Percentiles rank a stretch among this genome's conserved stretches.
These are phyloP conservation scores for Spilarctia lutea DNA, from an alignment of 2,888 invertebrate genomes.

Conservation along the genomic window DNA sequence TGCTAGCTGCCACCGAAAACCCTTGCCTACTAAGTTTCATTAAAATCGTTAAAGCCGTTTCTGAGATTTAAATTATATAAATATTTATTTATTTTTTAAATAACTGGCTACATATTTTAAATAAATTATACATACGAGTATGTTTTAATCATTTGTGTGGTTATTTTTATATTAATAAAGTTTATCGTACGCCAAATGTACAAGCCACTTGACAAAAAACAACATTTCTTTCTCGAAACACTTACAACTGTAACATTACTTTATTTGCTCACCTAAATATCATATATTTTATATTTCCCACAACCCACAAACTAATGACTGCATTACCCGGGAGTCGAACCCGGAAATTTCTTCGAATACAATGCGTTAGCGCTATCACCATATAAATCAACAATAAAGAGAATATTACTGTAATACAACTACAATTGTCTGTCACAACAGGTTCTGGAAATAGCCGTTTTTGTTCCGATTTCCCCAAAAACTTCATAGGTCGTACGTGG, in stretches of 20 bases:
- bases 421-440: slow-evolving; percentile 48
- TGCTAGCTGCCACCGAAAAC: no score
- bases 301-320: slow-evolving; percentile 33
- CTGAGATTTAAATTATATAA: no score
- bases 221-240: neutral
- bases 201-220: neutral
- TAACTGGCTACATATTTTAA: no score
- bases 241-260: slow-evolving; percentile 1
- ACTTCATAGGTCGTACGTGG: slow-evolving; percentile 41
- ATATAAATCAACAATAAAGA: slow-evolving; percentile 47
- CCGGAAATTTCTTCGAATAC: slow-evolving; percentile 45
- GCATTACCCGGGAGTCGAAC: slow-evolving; percentile 36
- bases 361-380: slow-evolving; percentile 40
- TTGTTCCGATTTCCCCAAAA: slow-evolving; percentile 51
- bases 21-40: no score
- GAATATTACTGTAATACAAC: slow-evolving; percentile 46
- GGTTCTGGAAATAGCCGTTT: slow-evolving; percentile 40
- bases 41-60: no score
- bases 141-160: no score
- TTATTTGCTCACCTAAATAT: neutral
- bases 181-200: no score
- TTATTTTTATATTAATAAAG: no score
- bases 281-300: slow-evolving; percentile 24
- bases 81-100: no score
- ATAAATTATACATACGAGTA: no score